Evolutionary conservation across 2,113 vertebrate genomes (phyloP).

Genomic region (Theropithecus gelada): DNA sequence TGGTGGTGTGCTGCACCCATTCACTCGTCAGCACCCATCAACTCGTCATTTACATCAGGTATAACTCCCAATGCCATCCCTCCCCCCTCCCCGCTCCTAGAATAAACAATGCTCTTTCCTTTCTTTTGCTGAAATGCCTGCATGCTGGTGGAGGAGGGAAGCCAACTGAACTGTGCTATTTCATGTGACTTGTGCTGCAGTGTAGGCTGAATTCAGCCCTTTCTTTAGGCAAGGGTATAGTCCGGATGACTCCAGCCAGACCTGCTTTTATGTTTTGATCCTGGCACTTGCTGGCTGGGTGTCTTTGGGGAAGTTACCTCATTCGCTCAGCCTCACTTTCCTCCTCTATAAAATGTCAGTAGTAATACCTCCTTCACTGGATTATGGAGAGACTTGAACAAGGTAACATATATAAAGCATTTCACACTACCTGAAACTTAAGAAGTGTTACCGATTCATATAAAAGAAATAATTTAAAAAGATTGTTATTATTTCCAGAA

Average conservation of each 20-base stretch:
- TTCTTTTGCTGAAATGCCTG: neutral
- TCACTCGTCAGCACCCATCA: too few species aligned
- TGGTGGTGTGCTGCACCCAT: too few species aligned
- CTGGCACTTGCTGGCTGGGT: neutral
- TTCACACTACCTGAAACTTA: neutral
- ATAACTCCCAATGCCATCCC: too few species aligned
- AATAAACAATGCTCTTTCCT: neutral
- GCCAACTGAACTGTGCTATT: neutral
- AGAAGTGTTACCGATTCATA: neutral
- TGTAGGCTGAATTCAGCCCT: neutral
- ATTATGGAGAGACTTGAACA: neutral
- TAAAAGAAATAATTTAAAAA: neutral
- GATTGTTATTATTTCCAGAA: neutral
- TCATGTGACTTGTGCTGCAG: neutral
- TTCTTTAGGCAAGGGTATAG: neutral
- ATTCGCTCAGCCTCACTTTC: neutral
- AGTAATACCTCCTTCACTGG: neutral
- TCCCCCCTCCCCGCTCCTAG: fast-evolving
- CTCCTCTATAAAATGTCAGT: neutral
- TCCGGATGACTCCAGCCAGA: neutral
- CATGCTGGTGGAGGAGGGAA: neutral
- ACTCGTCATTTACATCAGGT: too few species aligned
- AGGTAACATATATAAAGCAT: neutral
- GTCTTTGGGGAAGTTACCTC: neutral
- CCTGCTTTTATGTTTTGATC: neutral